Conservation (phyloP, 1,140 invertebrate species). For the Drosophila varians region DNA sequence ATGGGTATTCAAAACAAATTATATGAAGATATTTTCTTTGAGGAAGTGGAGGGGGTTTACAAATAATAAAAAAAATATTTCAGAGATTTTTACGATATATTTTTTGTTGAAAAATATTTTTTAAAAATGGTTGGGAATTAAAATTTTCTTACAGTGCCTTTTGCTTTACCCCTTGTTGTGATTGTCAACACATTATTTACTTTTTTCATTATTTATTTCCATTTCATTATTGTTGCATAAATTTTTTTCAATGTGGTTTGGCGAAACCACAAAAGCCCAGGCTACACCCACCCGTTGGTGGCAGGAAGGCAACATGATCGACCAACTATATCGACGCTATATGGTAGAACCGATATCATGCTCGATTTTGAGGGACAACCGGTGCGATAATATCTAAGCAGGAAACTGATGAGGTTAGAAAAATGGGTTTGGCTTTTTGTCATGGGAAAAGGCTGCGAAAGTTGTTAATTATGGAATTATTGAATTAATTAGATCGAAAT, state of each 20-base stretch:
- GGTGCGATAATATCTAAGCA: slow-evolving; percentile 40
- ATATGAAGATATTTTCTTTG: too few relatives aligned
- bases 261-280: slow-evolving; percentile 23
- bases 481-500: neutral
- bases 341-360: slow-evolving; percentile 17
- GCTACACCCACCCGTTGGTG: slow-evolving; percentile 31
- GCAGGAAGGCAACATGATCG: neutral
- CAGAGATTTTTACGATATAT: too few relatives aligned
- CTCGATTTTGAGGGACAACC: slow-evolving; percentile 23
- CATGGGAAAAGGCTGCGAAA: neutral
- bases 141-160: slow-evolving; percentile 4
- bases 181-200: slow-evolving; percentile 43
- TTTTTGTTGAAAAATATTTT: too few relatives aligned
- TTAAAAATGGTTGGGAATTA: too few relatives aligned
- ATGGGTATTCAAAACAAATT: neutral
- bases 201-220: neutral
- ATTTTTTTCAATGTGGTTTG: slow-evolving; percentile 18
- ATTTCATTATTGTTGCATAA: too few relatives aligned
- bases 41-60: too few relatives aligned
- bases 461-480: neutral
- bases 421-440: slow-evolving; percentile 23
- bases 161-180: slow-evolving; percentile 3
- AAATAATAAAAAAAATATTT: too few relatives aligned
- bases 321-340: neutral
- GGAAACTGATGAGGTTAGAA: slow-evolving; percentile 25